Percentiles rank a stretch among this genome's conserved stretches.
Evolutionary conservation across 2,888 invertebrate genomes (phyloP).

Genomic region (Plebejus melissa): DNA sequence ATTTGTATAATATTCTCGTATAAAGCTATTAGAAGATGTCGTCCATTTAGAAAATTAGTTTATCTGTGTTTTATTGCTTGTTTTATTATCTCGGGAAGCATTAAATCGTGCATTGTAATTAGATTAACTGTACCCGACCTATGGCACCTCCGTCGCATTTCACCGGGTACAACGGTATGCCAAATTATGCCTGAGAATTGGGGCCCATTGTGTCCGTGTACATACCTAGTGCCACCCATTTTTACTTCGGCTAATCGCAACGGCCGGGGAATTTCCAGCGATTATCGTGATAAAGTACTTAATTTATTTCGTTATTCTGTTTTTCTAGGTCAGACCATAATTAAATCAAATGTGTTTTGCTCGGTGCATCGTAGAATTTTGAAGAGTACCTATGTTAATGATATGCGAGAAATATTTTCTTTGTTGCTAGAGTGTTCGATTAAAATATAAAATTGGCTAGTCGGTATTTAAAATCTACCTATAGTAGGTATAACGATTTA

Average conservation of each 20-base stretch:
- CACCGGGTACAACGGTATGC: conserved; percentile 67
- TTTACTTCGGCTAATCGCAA: conserved; percentile 32
- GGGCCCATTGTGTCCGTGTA: conserved; percentile 59
- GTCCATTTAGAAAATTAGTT: conserved; percentile 6
- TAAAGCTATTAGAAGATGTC: not conserved
- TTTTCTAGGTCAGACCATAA: conserved; percentile 6
- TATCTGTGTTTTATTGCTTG: conserved; percentile 10
- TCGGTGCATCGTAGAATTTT: conserved; percentile 2
- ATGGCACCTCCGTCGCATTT: conserved; percentile 12
- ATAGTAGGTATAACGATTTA: too few species aligned
- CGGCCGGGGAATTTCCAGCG: conserved; percentile 28
- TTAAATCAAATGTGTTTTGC: conserved; percentile 5
- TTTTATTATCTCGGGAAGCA: conserved; percentile 6
- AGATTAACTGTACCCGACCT: conserved; percentile 47
- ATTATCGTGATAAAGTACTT: conserved; percentile 24
- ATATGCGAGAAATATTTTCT: not conserved
- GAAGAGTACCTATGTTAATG: not conserved
- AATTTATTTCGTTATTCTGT: conserved; percentile 23
- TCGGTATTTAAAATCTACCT: not conserved
- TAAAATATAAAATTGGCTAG: not conserved
- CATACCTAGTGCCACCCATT: conserved; percentile 43
- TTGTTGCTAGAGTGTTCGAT: not conserved
- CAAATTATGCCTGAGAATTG: conserved; percentile 73
- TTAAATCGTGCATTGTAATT: conserved; percentile 36
- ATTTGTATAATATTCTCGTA: not conserved